A percentile compares a stretch with the other conserved stretches of the same genome.
Evolutionary conservation across 30 jellyfish, hydroid and myxozoan species (phyloP).

Genomic region (Mastigias papua): DNA sequence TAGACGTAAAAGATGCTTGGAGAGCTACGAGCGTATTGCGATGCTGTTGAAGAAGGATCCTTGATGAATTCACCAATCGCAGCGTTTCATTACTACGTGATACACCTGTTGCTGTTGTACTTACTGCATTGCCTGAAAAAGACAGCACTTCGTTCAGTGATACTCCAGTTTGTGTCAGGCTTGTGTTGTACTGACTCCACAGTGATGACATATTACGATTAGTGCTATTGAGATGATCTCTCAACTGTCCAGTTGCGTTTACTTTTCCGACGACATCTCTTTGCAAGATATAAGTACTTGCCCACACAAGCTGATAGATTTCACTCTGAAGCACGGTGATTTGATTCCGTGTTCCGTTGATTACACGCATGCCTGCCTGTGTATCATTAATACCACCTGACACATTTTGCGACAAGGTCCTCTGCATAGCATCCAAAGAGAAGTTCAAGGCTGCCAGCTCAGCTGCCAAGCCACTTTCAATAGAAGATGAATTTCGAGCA

Average conservation of each 20-base stretch:
- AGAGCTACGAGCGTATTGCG: conserved; percentile 9
- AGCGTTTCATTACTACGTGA: background rate
- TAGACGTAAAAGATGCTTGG: background rate
- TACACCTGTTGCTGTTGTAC: background rate
- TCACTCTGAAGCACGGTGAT: conserved; percentile 3
- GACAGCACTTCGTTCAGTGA: conserved; percentile 5
- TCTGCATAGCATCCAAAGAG: conserved; percentile 64
- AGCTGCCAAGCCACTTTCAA: conserved; percentile 60
- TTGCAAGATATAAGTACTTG: conserved; percentile 46
- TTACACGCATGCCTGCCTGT: conserved; percentile 5
- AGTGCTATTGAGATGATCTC: background rate
- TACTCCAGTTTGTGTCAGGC: background rate
- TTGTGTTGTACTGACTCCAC: conserved; percentile 17
- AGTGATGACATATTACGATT: conserved; percentile 19
- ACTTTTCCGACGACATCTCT: conserved; percentile 20
- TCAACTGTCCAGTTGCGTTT: conserved; percentile 6
- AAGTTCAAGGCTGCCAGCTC: conserved; percentile 58
- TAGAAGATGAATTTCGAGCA: conserved; percentile 50
- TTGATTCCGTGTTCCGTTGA: conserved; percentile 38
- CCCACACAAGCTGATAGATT: conserved; percentile 62
- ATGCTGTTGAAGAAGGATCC: conserved; percentile 33
- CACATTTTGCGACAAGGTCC: conserved; percentile 20
- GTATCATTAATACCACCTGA: conserved; percentile 49
- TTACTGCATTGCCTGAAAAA: conserved; percentile 14
- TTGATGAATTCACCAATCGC: conserved; percentile 28